These are phyloP conservation scores for Oreochromis grahami DNA, from an alignment of 2,797 vertebrate genomes.

Conservation along the genomic window DNA sequence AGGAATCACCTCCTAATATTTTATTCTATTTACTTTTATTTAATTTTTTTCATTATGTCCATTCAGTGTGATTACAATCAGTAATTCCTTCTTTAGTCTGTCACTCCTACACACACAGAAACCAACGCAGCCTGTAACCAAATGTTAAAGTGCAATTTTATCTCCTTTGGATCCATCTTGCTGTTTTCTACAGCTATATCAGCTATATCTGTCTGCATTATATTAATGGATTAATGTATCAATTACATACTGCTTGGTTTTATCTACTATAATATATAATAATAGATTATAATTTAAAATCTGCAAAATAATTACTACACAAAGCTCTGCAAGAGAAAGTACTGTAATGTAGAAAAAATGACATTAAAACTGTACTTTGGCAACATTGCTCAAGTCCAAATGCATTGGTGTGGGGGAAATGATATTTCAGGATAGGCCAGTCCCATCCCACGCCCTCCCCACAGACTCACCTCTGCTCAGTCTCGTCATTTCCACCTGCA, in stretches of 20 bases:
- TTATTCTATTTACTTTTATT: neutral
- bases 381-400: neutral
- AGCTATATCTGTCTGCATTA: neutral
- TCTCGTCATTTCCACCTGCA: neutral
- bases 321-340: neutral
- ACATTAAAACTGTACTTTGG: neutral
- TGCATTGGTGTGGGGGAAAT: neutral
- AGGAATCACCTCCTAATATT: neutral
- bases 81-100: neutral
- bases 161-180: neutral
- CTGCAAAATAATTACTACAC: neutral
- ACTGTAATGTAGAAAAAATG: neutral
- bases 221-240: neutral
- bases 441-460: neutral
- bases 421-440: neutral
- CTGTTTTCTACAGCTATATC: neutral
- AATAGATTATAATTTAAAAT: neutral
- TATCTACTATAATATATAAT: neutral
- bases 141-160: neutral
- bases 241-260: neutral
- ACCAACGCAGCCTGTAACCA: neutral
- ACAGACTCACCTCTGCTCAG: neutral
- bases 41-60: rapidly evolving
- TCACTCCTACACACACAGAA: neutral
- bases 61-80: neutral